Evolutionary conservation across 2,113 vertebrate species (phyloP).

Genomic region (Peromyscus polionotus): DNA sequence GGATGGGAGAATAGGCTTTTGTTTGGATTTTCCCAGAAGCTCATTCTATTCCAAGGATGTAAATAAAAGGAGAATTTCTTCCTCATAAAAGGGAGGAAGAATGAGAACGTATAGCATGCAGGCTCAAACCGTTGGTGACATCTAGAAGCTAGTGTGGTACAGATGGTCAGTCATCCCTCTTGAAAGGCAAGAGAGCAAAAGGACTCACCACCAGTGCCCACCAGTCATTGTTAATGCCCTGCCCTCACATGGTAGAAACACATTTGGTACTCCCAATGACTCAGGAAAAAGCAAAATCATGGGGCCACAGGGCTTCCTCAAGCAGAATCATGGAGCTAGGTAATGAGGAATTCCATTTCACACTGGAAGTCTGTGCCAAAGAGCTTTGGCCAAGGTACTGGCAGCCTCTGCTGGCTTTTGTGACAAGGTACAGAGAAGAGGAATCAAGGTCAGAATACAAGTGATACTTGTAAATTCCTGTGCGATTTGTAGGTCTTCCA

Average conservation of each 20-base stretch:
- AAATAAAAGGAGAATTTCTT: not conserved
- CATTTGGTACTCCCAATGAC: not conserved
- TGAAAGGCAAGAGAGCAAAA: not conserved
- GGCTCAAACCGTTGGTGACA: not conserved
- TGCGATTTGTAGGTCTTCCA: not conserved
- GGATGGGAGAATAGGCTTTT: not conserved
- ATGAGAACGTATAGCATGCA: not conserved
- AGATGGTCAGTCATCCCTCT: not conserved
- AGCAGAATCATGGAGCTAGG: not conserved
- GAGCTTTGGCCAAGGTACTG: not conserved
- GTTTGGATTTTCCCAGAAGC: not conserved
- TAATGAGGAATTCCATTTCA: not conserved
- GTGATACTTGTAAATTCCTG: not conserved
- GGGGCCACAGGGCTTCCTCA: not conserved
- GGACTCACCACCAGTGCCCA: fast-evolving
- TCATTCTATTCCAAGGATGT: not conserved
- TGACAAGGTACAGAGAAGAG: not conserved
- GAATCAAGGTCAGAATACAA: not conserved
- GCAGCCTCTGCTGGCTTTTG: not conserved
- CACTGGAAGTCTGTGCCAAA: too few species aligned
- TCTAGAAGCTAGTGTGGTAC: not conserved
- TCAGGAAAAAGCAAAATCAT: not conserved
- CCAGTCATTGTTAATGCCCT: fast-evolving
- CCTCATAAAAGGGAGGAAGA: not conserved
- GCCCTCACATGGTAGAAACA: not conserved